phyloP scores from a whole-genome alignment of 2,797 vertebrate genomes.

The Alca torda region DNA sequence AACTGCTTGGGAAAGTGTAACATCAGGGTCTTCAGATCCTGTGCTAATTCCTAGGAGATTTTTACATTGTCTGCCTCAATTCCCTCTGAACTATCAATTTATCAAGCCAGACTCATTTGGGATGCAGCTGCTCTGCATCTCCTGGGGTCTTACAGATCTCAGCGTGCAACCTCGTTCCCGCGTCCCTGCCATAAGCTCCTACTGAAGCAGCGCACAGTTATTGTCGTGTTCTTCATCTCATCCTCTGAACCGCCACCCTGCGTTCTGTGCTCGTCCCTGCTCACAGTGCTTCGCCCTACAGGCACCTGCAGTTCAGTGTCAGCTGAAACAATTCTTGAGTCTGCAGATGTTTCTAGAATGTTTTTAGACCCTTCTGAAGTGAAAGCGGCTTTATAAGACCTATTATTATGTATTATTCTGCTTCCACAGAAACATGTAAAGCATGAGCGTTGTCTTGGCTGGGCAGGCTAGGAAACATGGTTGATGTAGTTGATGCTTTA shows the following conservation, averaged over 20 bases:
- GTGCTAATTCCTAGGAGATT: neutral
- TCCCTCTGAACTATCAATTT: neutral
- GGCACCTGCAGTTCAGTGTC: neutral
- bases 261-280: neutral
- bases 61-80: neutral
- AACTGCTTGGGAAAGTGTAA: neutral
- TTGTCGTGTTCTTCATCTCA: neutral
- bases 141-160: neutral
- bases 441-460: neutral
- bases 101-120: slow-evolving; percentile 17
- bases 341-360: neutral
- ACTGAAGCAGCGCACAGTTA: neutral
- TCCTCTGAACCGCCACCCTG: neutral
- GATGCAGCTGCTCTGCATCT: slow-evolving; percentile 31
- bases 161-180: neutral
- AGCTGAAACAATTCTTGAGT: neutral
- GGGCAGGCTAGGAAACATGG: neutral
- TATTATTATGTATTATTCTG: neutral
- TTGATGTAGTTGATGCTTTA: neutral
- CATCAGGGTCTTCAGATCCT: neutral
- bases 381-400: neutral
- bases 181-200: neutral
- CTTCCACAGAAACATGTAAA: neutral
- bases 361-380: neutral
- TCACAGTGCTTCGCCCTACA: neutral